phyloP scores from a whole-genome alignment of 2,797 vertebrate genomes.

The Karalla daura region DNA sequence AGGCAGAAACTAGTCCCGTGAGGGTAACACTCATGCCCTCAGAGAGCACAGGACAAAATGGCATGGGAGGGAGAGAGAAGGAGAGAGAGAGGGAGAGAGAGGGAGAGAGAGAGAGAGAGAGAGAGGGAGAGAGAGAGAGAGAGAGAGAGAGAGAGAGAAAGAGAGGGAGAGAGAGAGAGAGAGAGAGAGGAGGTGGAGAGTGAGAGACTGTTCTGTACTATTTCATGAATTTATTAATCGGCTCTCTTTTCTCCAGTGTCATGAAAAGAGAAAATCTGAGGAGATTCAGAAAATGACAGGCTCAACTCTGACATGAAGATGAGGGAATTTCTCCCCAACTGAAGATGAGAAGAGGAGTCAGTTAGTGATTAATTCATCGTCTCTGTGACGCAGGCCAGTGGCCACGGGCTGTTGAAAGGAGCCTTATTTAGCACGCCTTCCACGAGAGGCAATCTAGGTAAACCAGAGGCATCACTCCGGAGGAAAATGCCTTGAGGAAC shows the following conservation, averaged over 20 bases:
- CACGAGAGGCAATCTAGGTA: constrained; percentile 31
- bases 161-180: not conserved
- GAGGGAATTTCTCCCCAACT: constrained; percentile 15
- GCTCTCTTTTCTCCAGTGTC: constrained; percentile 30
- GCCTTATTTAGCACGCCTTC: constrained; percentile 47
- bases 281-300: constrained; percentile 56
- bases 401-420: constrained; percentile 39
- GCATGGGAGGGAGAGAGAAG: not conserved
- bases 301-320: constrained; percentile 49
- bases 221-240: constrained; percentile 69
- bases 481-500: constrained; percentile 29
- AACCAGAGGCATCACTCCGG: constrained; percentile 37
- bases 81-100: constrained; percentile 16
- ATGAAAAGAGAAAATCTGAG: constrained; percentile 44
- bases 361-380: constrained; percentile 61
- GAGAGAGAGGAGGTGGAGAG: not conserved
- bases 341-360: constrained; percentile 43
- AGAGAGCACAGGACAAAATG: constrained; percentile 46
- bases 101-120: constrained; percentile 18
- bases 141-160: constrained; percentile 10
- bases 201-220: constrained; percentile 45
- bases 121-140: constrained; percentile 17
- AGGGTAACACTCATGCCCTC: constrained; percentile 34
- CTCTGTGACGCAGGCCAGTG: constrained; percentile 35
- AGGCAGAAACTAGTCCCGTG: constrained; percentile 52